Evolutionary conservation across 1,140 invertebrate genomes (phyloP), one percentile per base, ranked within the genome.

Genomic region (Zaprionus vittiger): DNA sequence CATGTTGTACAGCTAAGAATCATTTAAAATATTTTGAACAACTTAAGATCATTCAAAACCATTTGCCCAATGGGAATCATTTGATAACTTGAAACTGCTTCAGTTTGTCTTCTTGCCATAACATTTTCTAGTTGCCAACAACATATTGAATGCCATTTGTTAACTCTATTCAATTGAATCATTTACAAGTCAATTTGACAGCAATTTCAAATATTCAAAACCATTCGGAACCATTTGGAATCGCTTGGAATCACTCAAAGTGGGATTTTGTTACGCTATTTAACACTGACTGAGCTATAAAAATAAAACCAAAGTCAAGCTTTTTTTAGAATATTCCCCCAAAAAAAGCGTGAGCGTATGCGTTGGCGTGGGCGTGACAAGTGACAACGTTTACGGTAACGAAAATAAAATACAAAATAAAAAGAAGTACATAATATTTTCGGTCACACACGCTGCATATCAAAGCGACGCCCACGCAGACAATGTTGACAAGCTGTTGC

Each of bases 401-500:
- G 12, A 17, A 34, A 26, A 65, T 17, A 55, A 38, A 44, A n/a
- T 9, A 17, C 22, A 24, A n/a, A 22, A 59, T 17, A 47, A 20
- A 24, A 52, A 49, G 20, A 24, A 52, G 17, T 54, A 52, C 71
- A 75, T 75, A 70, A 78, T 80, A 73, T 83, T 77, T 62, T 65
- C 41, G 52, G 61, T 49, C 52, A 81, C 67, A 71, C 65, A 54
- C 56, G 52, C 57, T 80, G 83, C 77, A 85, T 80, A 75, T 83
- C 77, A 80, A 83, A 89, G 73, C 62, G 41, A 26, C 68, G 55
- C 67, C 72, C 65, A 52, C 68, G 63, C 70, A 62, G 62, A 67
- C 73, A 77, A 67, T 68, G 60, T 77, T 83, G 80, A 87, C 83
- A 83, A 72, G 69, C 55, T 83, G 81, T 70, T 73, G 73, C 69